Percentiles rank a stretch among this genome's conserved stretches.
Evolutionary conservation across 2,888 invertebrate genomes (phyloP).

Genomic region (Heliconius charithonia): DNA sequence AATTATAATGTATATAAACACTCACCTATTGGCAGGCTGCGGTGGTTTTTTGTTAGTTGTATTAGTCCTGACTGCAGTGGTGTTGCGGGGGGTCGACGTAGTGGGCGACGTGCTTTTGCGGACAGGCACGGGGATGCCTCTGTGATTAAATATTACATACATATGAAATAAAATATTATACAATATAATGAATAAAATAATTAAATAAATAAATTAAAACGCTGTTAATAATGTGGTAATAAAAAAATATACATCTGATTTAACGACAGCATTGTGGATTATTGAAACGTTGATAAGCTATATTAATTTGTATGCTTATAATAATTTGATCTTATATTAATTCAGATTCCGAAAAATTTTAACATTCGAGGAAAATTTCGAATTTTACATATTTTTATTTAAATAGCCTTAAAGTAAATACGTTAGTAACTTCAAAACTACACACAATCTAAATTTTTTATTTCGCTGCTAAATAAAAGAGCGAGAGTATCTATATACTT

Average conservation of each 20-base stretch:
- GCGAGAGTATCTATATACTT: no score
- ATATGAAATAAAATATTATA: background rate
- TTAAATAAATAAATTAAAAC: no score
- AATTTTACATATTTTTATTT: background rate
- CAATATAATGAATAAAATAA: no score
- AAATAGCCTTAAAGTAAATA: background rate
- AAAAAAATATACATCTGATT: background rate
- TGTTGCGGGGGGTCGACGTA: conserved; percentile 61
- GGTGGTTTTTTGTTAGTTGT: conserved; percentile 67
- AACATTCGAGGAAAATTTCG: background rate
- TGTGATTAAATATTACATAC: conserved; percentile 47
- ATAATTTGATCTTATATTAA: background rate
- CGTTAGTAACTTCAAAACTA: background rate
- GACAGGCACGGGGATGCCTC: conserved; percentile 83
- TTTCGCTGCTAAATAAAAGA: background rate
- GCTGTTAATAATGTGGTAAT: background rate
- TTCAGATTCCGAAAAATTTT: background rate
- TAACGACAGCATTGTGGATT: background rate
- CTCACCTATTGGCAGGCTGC: conserved; percentile 73
- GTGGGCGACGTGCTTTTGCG: conserved; percentile 76
- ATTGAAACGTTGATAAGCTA: background rate
- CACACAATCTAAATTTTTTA: background rate
- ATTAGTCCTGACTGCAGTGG: conserved; percentile 53
- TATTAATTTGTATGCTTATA: no score
- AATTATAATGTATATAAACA: no score